Evolutionary conservation across 2,888 invertebrate genomes (phyloP), one percentile per base, ranked within the genome.

Genomic region (Prosopocoilus inquinatus): DNA sequence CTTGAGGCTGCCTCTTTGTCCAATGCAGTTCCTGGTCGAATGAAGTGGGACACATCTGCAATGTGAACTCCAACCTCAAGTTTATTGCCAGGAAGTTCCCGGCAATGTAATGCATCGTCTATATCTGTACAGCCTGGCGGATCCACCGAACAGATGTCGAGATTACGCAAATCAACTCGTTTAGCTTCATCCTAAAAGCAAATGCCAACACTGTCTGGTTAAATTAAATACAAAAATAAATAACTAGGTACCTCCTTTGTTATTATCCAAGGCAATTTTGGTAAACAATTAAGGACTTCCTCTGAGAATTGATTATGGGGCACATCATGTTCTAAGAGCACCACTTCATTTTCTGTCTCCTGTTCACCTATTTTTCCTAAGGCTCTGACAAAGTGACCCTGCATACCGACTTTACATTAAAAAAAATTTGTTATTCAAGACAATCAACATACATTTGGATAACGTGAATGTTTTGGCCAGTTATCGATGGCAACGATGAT

Each of bases 91-190:
- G 82, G 80, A 15, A 96, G 76, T 36, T 82, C 78, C 13, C 87
- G 82, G 67, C 96, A 96, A 77, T 99, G 99, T 1, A 99, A 78
- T 0, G 99, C 98, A 76, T 99, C 99, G 73, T 99, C 99, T 61
- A 99, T 98, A 75, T 99, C 99, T 0, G 98, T 99, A 75, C 98
- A 99, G 0, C 98, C 98, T 0, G 96, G 95, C 2, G 98, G 98
- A 82, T 98, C 97, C 0, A 98, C 96, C 0, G 96, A 96, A 71
- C 96, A 98, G 41, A 99, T 87, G 68, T 87, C 86, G 2, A 95
- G 74, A 51, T 91, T 82, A 9, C 97, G 86, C 1, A 99, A 80
- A 75, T 99, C 96, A 8, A 85, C 86, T 15, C 98, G 84, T 65
- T 85, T 85, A 15, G 83, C 82, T 57, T 88, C 81, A 73, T 94